Conservation (phyloP, 2,888 invertebrate genomes). For the Agrotis puta region DNA sequence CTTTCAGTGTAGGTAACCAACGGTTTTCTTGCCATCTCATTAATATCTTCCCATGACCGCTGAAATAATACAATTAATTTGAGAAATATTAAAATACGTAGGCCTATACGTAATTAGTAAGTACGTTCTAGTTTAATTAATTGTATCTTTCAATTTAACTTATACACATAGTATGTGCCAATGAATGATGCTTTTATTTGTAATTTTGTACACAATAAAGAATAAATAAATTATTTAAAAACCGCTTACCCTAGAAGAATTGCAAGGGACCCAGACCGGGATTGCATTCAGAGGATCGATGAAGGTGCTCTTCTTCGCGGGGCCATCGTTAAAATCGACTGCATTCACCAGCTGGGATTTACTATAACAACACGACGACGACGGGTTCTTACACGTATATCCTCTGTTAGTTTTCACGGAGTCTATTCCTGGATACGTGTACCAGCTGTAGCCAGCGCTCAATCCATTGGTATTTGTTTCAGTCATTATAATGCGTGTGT, state of each 20-base stretch:
- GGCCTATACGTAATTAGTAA: too few relatives aligned
- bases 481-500: conserved; percentile 40
- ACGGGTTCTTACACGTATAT: conserved; percentile 46
- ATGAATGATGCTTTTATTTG: too few relatives aligned
- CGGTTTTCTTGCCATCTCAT: conserved; percentile 36
- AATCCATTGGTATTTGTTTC: conserved; percentile 13
- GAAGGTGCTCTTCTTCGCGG: conserved; percentile 59
- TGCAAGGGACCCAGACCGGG: conserved; percentile 57
- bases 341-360: conserved; percentile 62
- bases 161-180: too few relatives aligned
- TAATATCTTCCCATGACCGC: conserved; percentile 57
- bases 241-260: conserved; percentile 41
- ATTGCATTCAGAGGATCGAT: conserved; percentile 65
- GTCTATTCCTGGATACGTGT: conserved; percentile 39
- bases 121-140: too few relatives aligned
- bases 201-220: too few relatives aligned
- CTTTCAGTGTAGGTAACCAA: conserved; percentile 5
- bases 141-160: too few relatives aligned
- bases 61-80: conserved; percentile 36
- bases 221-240: not conserved
- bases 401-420: conserved; percentile 11
- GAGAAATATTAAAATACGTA: not conserved
- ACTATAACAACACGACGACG: conserved; percentile 59
- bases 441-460: conserved; percentile 40
- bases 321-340: conserved; percentile 58